A percentile compares a stretch with the other conserved stretches of the same genome.
Evolutionary conservation across 2,888 invertebrate genomes (phyloP).

Genomic region (Lasius fuliginosus): DNA sequence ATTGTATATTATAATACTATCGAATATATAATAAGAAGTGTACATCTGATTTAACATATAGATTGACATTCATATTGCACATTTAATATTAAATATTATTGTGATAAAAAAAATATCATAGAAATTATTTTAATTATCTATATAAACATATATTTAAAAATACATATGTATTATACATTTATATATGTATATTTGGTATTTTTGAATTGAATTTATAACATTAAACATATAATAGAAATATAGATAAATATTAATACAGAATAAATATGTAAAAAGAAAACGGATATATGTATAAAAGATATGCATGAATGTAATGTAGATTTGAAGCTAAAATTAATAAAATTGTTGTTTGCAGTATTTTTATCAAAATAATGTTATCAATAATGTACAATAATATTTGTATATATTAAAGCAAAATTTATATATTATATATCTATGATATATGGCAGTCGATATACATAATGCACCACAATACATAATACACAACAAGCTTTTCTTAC

Average conservation of each 20-base stretch:
- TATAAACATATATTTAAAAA: constrained; percentile 17
- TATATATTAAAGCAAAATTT: constrained; percentile 47
- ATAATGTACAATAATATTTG: not conserved
- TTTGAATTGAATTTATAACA: constrained; percentile 2
- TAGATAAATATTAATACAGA: constrained; percentile 10
- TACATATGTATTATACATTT: constrained; percentile 6
- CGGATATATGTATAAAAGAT: not conserved
- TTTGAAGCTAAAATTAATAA: not conserved
- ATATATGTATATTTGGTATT: constrained; percentile 7
- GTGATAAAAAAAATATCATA: not conserved
- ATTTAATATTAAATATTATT: not conserved
- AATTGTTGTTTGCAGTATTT: not conserved
- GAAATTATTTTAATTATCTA: not conserved
- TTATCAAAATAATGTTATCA: constrained; percentile 7
- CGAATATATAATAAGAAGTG: constrained; percentile 1
- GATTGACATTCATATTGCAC: not conserved
- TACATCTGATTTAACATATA: not conserved
- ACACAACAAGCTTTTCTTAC: constrained; percentile 12
- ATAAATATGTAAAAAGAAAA: constrained; percentile 11
- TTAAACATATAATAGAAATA: not conserved
- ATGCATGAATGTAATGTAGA: not conserved
- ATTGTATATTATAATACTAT: constrained; percentile 9
- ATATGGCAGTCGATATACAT: constrained; percentile 25
- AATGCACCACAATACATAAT: constrained; percentile 1
- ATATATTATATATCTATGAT: constrained; percentile 46